Conservation (phyloP, 2,797 vertebrate species). For the Gymnoscopelus microlampas region DNA sequence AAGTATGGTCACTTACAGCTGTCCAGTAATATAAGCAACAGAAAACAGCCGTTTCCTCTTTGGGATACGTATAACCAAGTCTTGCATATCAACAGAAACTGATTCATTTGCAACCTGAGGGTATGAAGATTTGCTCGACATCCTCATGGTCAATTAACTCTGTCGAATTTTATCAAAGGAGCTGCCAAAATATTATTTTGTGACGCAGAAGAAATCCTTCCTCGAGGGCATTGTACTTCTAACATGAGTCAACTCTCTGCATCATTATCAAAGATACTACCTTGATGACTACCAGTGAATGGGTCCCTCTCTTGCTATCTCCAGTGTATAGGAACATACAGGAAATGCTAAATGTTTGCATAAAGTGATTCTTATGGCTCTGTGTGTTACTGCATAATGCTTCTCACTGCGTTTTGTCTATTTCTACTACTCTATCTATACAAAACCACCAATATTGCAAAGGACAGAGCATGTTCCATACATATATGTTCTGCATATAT, state of each 20-base stretch:
- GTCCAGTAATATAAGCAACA: slow-evolving; percentile 12
- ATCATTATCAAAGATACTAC: slow-evolving; percentile 30
- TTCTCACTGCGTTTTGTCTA: too few species aligned
- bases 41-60: slow-evolving; percentile 17
- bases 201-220: slow-evolving; percentile 26
- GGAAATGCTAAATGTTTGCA: neutral
- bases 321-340: neutral
- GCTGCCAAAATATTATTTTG: slow-evolving; percentile 36
- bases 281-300: neutral
- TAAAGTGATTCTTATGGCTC: too few species aligned
- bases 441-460: too few species aligned
- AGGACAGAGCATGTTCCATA: too few species aligned
- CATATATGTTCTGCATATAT: too few species aligned
- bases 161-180: slow-evolving; percentile 42
- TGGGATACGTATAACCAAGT: slow-evolving; percentile 25
- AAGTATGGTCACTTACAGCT: slow-evolving; percentile 1
- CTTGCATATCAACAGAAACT: slow-evolving; percentile 10
- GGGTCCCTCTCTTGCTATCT: too few species aligned
- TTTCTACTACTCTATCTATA: too few species aligned
- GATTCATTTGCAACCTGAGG: slow-evolving; percentile 14
- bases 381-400: too few species aligned
- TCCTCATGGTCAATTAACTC: slow-evolving; percentile 50
- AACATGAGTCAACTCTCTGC: slow-evolving; percentile 21
- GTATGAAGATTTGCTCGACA: neutral
- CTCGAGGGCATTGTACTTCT: slow-evolving; percentile 46